These are phyloP conservation scores for Minunthozetes semirufus DNA, from an alignment of 2,888 invertebrate genomes.

Conservation along the genomic window DNA sequence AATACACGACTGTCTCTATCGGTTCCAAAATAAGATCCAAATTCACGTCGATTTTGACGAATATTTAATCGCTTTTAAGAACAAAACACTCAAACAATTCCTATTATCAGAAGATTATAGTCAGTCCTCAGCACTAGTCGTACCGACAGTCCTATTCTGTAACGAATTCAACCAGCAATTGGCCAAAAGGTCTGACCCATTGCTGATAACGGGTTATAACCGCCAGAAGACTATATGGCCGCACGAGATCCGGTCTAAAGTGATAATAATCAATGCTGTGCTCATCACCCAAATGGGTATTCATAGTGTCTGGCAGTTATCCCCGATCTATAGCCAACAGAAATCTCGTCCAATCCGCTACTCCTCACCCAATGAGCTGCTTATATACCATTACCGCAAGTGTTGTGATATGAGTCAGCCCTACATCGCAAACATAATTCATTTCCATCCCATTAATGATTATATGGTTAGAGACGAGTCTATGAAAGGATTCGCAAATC, in stretches of 20 bases:
- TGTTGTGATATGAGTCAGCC: constrained; percentile 29
- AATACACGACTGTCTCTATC: constrained; percentile 32
- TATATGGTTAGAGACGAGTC: constrained; percentile 15
- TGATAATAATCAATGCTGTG: constrained; percentile 19
- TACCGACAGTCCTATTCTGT: constrained; percentile 22
- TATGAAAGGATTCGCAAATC: neutral
- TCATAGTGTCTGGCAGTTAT: constrained; percentile 29
- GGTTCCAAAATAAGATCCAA: constrained; percentile 27
- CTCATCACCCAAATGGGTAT: constrained; percentile 29
- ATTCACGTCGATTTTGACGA: constrained; percentile 36
- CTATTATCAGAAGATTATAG: neutral
- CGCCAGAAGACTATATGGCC: constrained; percentile 33
- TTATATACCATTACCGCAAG: constrained; percentile 12
- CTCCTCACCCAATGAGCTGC: neutral
- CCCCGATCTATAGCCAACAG: neutral
- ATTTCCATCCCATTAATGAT: constrained; percentile 21
- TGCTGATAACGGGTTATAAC: neutral
- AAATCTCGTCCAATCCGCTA: neutral
- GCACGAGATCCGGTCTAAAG: constrained; percentile 34
- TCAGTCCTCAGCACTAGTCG: constrained; percentile 1
- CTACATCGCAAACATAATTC: neutral
- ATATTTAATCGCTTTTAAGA: neutral
- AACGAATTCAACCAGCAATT: constrained; percentile 28
- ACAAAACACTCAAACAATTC: neutral
- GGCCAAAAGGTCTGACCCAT: neutral